These are phyloP conservation scores for Paralichthys olivaceus DNA, from an alignment of 2,113 vertebrate species.

Conservation along the genomic window DNA sequence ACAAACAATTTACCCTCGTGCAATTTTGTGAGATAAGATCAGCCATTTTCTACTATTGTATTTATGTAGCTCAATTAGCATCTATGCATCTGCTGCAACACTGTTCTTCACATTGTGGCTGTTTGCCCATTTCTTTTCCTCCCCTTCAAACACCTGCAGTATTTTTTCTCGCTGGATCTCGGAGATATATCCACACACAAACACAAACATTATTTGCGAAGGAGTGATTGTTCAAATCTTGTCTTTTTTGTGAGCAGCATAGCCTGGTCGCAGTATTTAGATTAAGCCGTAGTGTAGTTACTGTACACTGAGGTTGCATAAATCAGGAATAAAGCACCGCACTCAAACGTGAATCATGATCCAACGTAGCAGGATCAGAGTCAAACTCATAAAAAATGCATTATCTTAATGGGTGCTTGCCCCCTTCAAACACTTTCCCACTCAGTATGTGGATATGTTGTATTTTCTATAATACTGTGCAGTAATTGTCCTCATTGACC, in stretches of 20 bases:
- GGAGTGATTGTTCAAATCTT: too few species aligned
- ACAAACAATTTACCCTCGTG: too few species aligned
- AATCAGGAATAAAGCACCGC: constrained; percentile 11
- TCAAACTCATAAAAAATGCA: constrained; percentile 39
- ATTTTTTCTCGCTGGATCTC: too few species aligned
- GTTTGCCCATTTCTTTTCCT: too few species aligned
- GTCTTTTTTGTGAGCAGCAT: background rate
- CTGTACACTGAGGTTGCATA: background rate
- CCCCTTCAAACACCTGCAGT: too few species aligned
- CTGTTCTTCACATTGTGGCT: too few species aligned
- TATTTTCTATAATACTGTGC: constrained; percentile 6
- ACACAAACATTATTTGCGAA: too few species aligned
- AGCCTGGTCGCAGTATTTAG: constrained; percentile 18
- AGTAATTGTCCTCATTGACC: background rate
- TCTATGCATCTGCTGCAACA: too few species aligned
- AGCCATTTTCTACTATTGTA: too few species aligned
- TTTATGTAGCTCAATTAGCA: too few species aligned
- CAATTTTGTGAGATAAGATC: too few species aligned
- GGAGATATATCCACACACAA: too few species aligned
- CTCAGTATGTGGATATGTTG: background rate
- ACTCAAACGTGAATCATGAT: constrained; percentile 20
- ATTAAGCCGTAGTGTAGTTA: background rate
- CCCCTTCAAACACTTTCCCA: background rate
- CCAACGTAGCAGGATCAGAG: constrained; percentile 24
- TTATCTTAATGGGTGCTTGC: constrained; percentile 36